A percentile compares a stretch with the other conserved stretches of the same genome.
Evolutionary conservation across 2,797 vertebrate genomes (phyloP).

Genomic region (Forpus xanthops): DNA sequence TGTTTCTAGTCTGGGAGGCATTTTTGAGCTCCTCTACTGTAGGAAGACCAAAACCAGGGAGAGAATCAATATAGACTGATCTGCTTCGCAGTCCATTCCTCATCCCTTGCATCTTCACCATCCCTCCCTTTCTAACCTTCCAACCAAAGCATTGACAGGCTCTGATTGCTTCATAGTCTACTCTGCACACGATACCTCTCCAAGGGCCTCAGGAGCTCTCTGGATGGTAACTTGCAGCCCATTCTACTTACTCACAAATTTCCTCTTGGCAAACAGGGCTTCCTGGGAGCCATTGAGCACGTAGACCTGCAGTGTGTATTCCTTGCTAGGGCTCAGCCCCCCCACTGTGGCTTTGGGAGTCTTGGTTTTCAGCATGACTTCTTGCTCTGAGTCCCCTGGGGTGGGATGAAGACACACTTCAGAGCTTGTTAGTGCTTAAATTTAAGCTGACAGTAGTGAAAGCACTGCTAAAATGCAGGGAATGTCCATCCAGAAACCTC

Average conservation of each 20-base stretch:
- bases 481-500: slow-evolving; percentile 2
- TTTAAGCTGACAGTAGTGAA: slow-evolving; percentile 37
- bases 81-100: not conserved
- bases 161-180: accelerated
- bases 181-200: not conserved
- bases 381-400: slow-evolving; percentile 88
- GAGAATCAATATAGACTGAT: not conserved
- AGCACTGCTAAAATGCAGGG: not conserved
- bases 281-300: slow-evolving; percentile 85
- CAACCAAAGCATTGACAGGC: not conserved
- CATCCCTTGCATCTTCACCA: not conserved
- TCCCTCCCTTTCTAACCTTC: not conserved
- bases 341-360: slow-evolving; percentile 90
- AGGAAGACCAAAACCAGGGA: not conserved
- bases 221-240: not conserved
- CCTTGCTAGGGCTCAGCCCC: slow-evolving; percentile 88
- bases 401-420: slow-evolving; percentile 25
- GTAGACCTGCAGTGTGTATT: slow-evolving; percentile 88
- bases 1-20: slow-evolving; percentile 41
- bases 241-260: slow-evolving; percentile 89
- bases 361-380: slow-evolving; percentile 94
- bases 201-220: not conserved
- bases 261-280: slow-evolving; percentile 85
- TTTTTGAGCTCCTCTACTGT: slow-evolving; percentile 76
- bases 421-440: slow-evolving; percentile 20